phyloP scores from a whole-genome alignment of 2,797 vertebrate genomes.

The Xerus rutilus region DNA sequence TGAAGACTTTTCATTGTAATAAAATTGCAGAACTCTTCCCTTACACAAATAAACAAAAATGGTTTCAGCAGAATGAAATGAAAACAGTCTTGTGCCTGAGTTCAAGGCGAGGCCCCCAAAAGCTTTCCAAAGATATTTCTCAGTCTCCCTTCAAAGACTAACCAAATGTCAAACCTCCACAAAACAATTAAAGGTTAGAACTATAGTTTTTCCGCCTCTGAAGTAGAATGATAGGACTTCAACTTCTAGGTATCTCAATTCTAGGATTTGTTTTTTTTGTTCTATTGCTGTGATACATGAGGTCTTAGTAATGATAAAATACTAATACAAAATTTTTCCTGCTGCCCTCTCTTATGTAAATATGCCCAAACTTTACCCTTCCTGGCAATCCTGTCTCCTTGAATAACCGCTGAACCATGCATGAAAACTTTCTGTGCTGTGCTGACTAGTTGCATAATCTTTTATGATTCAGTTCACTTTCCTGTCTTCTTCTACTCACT shows the following conservation, averaged over 20 bases:
- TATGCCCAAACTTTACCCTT: background rate
- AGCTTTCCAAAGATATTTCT: background rate
- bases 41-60: background rate
- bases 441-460: background rate
- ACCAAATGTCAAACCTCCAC: background rate
- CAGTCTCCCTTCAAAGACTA: background rate
- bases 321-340: background rate
- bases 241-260: background rate
- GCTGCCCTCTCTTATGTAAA: background rate
- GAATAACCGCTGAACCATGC: background rate
- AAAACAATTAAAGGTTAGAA: conserved; percentile 20
- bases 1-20: conserved; percentile 25
- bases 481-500: background rate
- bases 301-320: background rate
- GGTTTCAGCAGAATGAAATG: background rate
- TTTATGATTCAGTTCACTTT: background rate
- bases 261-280: background rate
- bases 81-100: background rate
- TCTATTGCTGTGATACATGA: background rate
- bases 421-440: background rate
- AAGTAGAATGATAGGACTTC: background rate
- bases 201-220: background rate
- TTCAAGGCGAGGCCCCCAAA: background rate
- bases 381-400: background rate
- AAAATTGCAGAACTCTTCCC: background rate